Base-by-base conservation (phyloP, 2,888 invertebrate genomes). In the Lissocephala sabroskyi region DNA sequence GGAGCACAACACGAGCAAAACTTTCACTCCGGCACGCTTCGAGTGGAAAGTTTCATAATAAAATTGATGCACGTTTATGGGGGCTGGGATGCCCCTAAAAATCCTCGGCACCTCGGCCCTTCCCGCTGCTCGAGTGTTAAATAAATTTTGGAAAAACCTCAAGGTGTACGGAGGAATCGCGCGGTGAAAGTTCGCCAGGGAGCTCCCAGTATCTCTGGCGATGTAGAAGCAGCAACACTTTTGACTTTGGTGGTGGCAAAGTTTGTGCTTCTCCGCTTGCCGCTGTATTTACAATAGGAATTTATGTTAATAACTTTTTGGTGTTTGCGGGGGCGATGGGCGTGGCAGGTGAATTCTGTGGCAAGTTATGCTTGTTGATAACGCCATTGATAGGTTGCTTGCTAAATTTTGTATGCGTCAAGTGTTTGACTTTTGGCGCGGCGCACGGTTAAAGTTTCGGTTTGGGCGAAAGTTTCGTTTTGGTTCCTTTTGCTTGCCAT, bases 291-390 rank as follows among this genome's bases (percentile, higher is more conserved):
- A 49, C 54, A 52, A 62, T 52, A 66, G 56, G 70, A 71, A 71
- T 71, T 71, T 77, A 71, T 71, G 71, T 70, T 71, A 71, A 71
- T 71, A 74, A 71, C 70, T 71, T 77, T 71, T 48, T 45, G 50
- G 42, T 46, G 35, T 48, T 49, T 42, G 52, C 28, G 18, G n/a
- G 11, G 10, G 23, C n/a, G 19, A 14, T 19, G 18, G n/a, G 17
- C n/a, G 16, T 19, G 19, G n/a, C 1, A 4, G 23, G 23, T 23
- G 4, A 5, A 3, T 23, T 23, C 23, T 23, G 23, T 41, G 42
- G 28, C 50, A 62, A 75, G 60, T 71, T 66, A 52, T 56, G 56
- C 33, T 52, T 52, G 49, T 50, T 71, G 76, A 70, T 76, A 76
- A 67, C 65, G 53, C 59, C 73, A 67, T 73, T 67, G 68, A 70